These are phyloP conservation scores for Temnothorax unifasciatus DNA, from an alignment of 2,888 invertebrate species.

Conservation along the genomic window DNA sequence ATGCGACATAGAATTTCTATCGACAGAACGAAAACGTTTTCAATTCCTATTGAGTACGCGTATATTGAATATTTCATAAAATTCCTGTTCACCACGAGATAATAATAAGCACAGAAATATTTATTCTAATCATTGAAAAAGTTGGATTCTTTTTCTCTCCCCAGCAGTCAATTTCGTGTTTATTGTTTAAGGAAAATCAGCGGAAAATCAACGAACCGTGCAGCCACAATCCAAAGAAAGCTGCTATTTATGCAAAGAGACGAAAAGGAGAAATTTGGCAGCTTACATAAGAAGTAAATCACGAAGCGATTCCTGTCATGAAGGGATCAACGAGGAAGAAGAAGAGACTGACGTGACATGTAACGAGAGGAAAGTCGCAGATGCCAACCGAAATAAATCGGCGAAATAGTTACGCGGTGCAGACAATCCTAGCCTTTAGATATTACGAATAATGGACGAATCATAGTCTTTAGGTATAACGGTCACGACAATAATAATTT, in stretches of 20 bases:
- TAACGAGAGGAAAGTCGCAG: not conserved
- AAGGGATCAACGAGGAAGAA: constrained; percentile 87
- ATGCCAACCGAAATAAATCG: constrained; percentile 1
- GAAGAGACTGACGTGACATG: constrained; percentile 57
- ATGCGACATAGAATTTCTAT: constrained; percentile 6
- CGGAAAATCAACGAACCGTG: constrained; percentile 76
- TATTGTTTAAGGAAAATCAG: constrained; percentile 62
- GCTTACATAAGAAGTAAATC: constrained; percentile 87
- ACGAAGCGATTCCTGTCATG: constrained; percentile 86
- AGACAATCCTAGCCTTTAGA: constrained; percentile 1
- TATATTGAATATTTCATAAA: constrained; percentile 13
- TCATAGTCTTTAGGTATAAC: constrained; percentile 10
- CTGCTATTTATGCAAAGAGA: constrained; percentile 87
- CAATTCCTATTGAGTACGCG: not conserved
- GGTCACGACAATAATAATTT: not conserved
- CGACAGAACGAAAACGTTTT: constrained; percentile 3
- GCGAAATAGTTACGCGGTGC: constrained; percentile 11
- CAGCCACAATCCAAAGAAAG: constrained; percentile 85
- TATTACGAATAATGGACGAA: not conserved
- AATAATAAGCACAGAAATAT: not conserved
- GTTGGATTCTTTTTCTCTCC: not conserved
- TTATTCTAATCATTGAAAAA: not conserved
- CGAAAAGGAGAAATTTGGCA: constrained; percentile 87
- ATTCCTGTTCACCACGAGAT: not conserved
- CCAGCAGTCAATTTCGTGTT: not conserved